Evolutionary conservation across 2,888 invertebrate species (phyloP).

Genomic region (Phengaris arion): DNA sequence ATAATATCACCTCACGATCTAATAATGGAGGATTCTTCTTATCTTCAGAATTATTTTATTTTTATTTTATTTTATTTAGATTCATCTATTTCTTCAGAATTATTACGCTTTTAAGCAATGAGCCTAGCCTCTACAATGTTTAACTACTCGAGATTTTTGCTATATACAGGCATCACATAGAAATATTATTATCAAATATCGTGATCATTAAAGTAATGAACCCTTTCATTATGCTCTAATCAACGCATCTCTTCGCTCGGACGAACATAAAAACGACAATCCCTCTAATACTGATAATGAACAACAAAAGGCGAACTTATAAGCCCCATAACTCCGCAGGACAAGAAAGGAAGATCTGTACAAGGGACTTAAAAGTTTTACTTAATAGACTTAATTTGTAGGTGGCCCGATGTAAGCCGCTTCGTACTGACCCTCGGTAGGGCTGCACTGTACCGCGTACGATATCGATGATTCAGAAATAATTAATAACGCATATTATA

Average conservation of each 20-base stretch:
- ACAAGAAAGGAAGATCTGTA: conserved; percentile 76
- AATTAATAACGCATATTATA: not conserved
- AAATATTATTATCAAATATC: not conserved
- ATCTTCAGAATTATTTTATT: no score
- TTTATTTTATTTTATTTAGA: no score
- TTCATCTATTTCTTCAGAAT: no score
- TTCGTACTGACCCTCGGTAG: conserved; percentile 64
- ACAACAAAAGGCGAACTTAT: conserved; percentile 69
- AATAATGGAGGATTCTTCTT: no score
- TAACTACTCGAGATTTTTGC: no score
- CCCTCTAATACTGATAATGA: conserved; percentile 55
- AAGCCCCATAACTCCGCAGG: conserved; percentile 68
- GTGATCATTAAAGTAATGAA: not conserved
- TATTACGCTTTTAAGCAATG: no score
- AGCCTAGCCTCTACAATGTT: no score
- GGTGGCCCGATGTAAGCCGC: conserved; percentile 68
- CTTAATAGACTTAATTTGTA: conserved; percentile 79
- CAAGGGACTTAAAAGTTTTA: conserved; percentile 76
- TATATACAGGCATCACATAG: not conserved
- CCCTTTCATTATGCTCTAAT: conserved; percentile 31
- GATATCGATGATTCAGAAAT: conserved; percentile 44
- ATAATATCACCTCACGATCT: no score
- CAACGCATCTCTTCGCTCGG: conserved; percentile 34
- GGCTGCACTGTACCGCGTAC: conserved; percentile 46
- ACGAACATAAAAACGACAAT: conserved; percentile 50